Evolutionary conservation across 2,888 invertebrate genomes (phyloP), one percentile per base, ranked within the genome.

Genomic region (Psylliodes chrysocephalus): DNA sequence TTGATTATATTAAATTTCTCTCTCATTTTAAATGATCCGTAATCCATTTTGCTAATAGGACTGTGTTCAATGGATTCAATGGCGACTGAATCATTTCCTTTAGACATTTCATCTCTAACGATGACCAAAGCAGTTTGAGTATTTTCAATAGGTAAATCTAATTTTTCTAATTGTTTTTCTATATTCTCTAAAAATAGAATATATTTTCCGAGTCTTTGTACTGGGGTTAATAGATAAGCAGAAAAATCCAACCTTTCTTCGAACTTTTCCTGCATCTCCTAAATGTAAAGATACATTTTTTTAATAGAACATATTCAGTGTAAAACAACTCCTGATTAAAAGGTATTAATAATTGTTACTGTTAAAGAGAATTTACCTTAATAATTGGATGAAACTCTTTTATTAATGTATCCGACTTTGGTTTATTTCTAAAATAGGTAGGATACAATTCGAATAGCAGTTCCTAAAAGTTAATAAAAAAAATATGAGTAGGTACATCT

Each of bases 251-350:
- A 65, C 40, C 74, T 73, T 68, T 81, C 79, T n/a, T 73, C 67
- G 35, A 83, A 70, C 66, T 81, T 80, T 42, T 81, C 82, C 60
- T 86, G 84, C 40, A 84, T 81, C 69, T 83, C 82, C 80, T 81
- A 54, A 75, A 73, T n/a, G n/a, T n/a, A n/a, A n/a, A n/a, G n/a
- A n/a, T n/a, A n/a, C n/a, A n/a, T n/a, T n/a, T n/a, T n/a, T n/a
- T n/a, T n/a, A n/a, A n/a, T n/a, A n/a, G n/a, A n/a, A n/a, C n/a
- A n/a, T n/a, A n/a, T n/a, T n/a, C n/a, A n/a, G n/a, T n/a, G n/a
- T n/a, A n/a, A n/a, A n/a, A n/a, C n/a, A n/a, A n/a, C n/a, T n/a
- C n/a, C n/a, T n/a, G n/a, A n/a, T n/a, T n/a, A n/a, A n/a, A n/a
- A n/a, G n/a, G n/a, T n/a, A n/a, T n/a, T n/a, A n/a, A n/a, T n/a